Evolutionary conservation across 2,113 vertebrate genomes (phyloP), one percentile per base, ranked within the genome.

Genomic region (Chamaea fasciata): DNA sequence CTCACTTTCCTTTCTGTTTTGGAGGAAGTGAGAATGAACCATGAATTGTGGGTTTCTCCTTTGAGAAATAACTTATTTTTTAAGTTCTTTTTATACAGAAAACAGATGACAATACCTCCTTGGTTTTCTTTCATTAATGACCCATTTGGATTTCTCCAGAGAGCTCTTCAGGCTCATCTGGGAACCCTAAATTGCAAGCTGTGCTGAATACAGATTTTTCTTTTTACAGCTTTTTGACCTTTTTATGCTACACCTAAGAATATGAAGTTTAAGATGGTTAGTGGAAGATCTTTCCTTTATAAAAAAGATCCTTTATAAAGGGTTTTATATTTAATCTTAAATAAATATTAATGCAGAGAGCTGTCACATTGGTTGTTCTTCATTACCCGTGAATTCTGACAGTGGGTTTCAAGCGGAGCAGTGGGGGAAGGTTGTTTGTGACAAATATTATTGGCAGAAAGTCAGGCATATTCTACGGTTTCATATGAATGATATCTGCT

Each of bases 401-500:
- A 39, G 75, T 4, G 4, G 21, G 11, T 85, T 94, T 92, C 14
- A 7, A 37, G 68, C 52, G 56, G 15, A 92, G 30, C 52, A 23
- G 52, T 59, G 68, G 42, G 63, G 39, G 68, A 74, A 92, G 71
- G 76, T 75, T 90, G 82, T 17, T 94, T 94, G 57, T 93, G 93
- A 42, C 0, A 5, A 83, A 70, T 91, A 59, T 91, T 79, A 46
- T 69, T 95, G 92, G 88, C 94, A 94, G 91, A 82, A 93, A 93
- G 83, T 93, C 93, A 94, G 90, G 56, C 85, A 17, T 80, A 86
- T 95, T 95, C 82, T 84, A 2, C 0, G 0, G 23, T 71, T 90
- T 94, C 57, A 49, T 75, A 53, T 50, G 86, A 93, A 79, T 60
- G 74, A 53, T 96, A 82, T 89, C 85, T 31, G 2, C 88, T 90